Evolutionary conservation across 1,140 invertebrate genomes (phyloP).

Genomic region (Antheraea pernyi): DNA sequence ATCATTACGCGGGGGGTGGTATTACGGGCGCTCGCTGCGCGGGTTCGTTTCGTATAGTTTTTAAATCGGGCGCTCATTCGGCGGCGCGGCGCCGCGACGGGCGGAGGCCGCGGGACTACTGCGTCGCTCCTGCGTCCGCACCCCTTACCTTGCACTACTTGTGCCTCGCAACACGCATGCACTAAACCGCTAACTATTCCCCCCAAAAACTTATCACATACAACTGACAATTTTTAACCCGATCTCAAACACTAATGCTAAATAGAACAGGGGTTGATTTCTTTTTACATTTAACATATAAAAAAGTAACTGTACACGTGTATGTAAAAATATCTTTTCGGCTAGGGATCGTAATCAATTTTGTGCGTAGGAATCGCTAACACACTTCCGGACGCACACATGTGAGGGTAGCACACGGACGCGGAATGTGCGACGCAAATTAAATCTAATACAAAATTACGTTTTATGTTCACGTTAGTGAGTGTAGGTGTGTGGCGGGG

Average conservation of each 20-base stretch:
- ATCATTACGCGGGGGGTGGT: constrained; percentile 80
- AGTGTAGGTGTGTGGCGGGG: constrained; percentile 63
- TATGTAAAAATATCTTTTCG: constrained; percentile 66
- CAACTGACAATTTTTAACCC: not conserved
- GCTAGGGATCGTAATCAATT: constrained; percentile 74
- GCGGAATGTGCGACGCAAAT: constrained; percentile 58
- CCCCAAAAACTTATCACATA: not conserved
- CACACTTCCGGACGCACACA: constrained; percentile 42
- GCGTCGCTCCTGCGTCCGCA: constrained; percentile 31
- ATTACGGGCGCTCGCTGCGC: constrained; percentile 73
- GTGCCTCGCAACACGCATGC: not conserved
- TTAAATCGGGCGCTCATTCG: constrained; percentile 74
- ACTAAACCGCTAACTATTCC: constrained; percentile 2
- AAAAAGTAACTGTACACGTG: constrained; percentile 30
- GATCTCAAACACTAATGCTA: not conserved
- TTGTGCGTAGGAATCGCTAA: constrained; percentile 67
- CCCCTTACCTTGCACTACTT: constrained; percentile 19
- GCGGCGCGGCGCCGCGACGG: constrained; percentile 57
- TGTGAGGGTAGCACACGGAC: constrained; percentile 20
- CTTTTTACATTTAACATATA: constrained; percentile 25
- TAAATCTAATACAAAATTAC: constrained; percentile 79
- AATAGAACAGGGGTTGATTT: constrained; percentile 33
- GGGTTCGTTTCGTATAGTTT: constrained; percentile 73
- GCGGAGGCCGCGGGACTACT: constrained; percentile 48
- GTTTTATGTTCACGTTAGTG: constrained; percentile 74